Evolutionary conservation across 37 sponge, comb jelly and placozoan species (phyloP), one percentile per base, ranked within the genome.

Genomic region (Bolinopsis microptera): DNA sequence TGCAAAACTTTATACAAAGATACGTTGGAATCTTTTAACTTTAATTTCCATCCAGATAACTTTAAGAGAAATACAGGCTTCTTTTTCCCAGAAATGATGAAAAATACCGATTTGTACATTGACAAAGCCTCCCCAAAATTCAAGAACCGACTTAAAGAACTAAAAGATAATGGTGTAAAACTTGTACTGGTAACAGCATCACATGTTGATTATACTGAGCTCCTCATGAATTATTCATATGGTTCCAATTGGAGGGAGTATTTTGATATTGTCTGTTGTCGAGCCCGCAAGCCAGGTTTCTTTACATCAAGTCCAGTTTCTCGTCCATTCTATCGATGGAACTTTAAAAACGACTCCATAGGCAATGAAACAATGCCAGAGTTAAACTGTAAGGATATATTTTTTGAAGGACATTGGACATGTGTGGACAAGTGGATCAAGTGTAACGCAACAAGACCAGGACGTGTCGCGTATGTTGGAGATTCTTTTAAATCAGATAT

Each of bases 401-500:
- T 41, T 34, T 26, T 86, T 0, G 90, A 86, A 48, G 90, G 90
- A 33, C 90, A 86, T 40, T 86, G 90, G 90, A 86, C 90, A 2
- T 0, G 13, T 0, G 90, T 86, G 0, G 90, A 86, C 26, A 86
- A 86, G 2, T 86, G 90, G 90, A 41, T 86, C 0, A 86, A 38
- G 30, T 41, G 25, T 86, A 24, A 86, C 0, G 41, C 26, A 24
- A 23, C 30, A 9, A 40, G 8, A 16, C 36, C 32, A 2, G 36
- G 35, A 2, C 32, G 35, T 0, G 36, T 86, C 13, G 90, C 90
- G 13, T 86, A 86, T 39, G 61, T 86, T 38, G 90, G 90, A 24
- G 90, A 86, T 26, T 86, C 90, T 0, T 86, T 86, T 30, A 86
- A 86, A 41, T 86, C 90, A 9, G 90, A 86, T 23, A 86, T 86